Percentiles rank a stretch among this genome's conserved stretches.
Conservation (phyloP, 2,113 vertebrate species). For the Notothenia coriiceps region DNA sequence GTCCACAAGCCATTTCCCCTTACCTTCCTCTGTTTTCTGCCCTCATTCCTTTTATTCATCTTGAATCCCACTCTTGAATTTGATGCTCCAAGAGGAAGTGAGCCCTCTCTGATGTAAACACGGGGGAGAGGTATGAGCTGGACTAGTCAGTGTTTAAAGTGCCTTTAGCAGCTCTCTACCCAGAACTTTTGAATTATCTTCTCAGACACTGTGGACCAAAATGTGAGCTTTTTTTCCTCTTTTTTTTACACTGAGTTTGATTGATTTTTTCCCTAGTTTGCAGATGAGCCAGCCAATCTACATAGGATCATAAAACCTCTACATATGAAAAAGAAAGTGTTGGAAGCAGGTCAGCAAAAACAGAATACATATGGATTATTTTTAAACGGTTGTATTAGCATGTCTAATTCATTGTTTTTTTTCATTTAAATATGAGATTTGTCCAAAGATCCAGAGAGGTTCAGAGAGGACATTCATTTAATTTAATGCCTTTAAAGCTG, state of each 20-base stretch:
- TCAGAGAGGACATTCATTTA: slow-evolving; percentile 33
- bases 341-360: slow-evolving; percentile 17
- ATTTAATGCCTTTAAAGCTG: slow-evolving; percentile 44
- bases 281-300: slow-evolving; percentile 16
- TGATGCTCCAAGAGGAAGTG: slow-evolving; percentile 25
- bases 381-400: slow-evolving; percentile 29
- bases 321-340: neutral
- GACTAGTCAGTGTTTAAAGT: slow-evolving; percentile 41
- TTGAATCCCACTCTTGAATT: slow-evolving; percentile 3
- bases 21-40: slow-evolving; percentile 6
- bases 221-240: neutral
- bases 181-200: slow-evolving; percentile 23
- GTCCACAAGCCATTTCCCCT: slow-evolving; percentile 11
- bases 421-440: slow-evolving; percentile 17
- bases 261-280: neutral
- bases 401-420: slow-evolving; percentile 12
- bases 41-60: slow-evolving; percentile 20
- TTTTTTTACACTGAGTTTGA: slow-evolving; percentile 18
- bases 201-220: slow-evolving; percentile 23
- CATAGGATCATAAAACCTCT: neutral
- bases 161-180: slow-evolving; percentile 36
- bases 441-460: slow-evolving; percentile 12
- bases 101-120: slow-evolving; percentile 16
- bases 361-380: slow-evolving; percentile 20
- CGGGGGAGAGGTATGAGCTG: neutral